Evolutionary conservation across 2,888 invertebrate genomes (phyloP).

Genomic region (Eilema caniola): DNA sequence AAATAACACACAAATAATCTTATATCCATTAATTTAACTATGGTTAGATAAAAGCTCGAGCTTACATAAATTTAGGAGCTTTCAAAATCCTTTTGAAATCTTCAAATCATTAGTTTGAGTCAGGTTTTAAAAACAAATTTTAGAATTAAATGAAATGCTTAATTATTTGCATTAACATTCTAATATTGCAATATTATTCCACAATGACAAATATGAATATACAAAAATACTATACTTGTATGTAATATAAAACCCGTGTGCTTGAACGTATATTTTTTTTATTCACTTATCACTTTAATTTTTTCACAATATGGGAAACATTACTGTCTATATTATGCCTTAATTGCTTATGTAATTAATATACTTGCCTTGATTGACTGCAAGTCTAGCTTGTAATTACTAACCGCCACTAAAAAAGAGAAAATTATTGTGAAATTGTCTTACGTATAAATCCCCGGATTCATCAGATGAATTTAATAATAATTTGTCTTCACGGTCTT

Average conservation of each 20-base stretch:
- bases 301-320: neutral
- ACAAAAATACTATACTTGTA: neutral
- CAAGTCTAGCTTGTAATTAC: neutral
- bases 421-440: constrained; percentile 1
- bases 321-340: neutral
- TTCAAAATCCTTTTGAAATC: neutral
- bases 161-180: neutral
- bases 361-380: neutral
- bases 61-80: neutral
- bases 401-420: neutral
- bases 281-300: neutral
- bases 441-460: constrained; percentile 20
- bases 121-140: neutral
- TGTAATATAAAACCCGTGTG: neutral
- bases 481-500: constrained; percentile 25
- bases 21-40: neutral
- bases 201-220: neutral
- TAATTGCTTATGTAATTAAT: neutral
- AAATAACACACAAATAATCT: neutral
- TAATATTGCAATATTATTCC: neutral
- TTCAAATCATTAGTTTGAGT: neutral
- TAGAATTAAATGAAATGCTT: neutral
- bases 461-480: constrained; percentile 31
- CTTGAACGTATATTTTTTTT: neutral
- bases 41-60: neutral